Conservation (phyloP, 2,888 invertebrate genomes). For the Cataglyphis albicans region DNA sequence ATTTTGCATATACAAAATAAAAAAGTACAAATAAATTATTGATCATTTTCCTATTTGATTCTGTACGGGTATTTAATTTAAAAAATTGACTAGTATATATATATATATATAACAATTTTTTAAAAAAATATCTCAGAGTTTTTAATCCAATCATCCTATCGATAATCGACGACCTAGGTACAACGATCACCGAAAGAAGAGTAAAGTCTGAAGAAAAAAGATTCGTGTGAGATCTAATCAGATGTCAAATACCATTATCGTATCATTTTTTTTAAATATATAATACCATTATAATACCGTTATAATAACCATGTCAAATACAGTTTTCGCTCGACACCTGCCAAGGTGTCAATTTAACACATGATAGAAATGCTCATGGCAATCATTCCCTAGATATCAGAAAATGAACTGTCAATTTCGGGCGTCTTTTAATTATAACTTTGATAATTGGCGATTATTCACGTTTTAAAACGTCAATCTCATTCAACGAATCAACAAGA, state of each 20-base stretch:
- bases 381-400: conserved; percentile 7
- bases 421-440: conserved; percentile 12
- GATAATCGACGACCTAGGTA: background rate
- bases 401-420: background rate
- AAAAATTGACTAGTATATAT: conserved; percentile 31
- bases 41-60: conserved; percentile 13
- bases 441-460: background rate
- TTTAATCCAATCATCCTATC: background rate
- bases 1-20: conserved; percentile 24
- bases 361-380: conserved; percentile 1
- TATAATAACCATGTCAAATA: conserved; percentile 7
- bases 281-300: conserved; percentile 42
- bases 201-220: conserved; percentile 8
- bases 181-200: background rate
- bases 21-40: conserved; percentile 7
- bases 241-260: conserved; percentile 18
- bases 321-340: background rate
- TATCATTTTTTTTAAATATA: conserved; percentile 7
- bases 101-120: background rate
- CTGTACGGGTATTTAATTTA: conserved; percentile 10
- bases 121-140: background rate
- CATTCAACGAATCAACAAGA: conserved; percentile 1
- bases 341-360: background rate
- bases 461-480: conserved; percentile 7
- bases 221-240: conserved; percentile 35